Percentiles rank a stretch among this genome's conserved stretches.
Evolutionary conservation across 2,113 vertebrate genomes (phyloP).

Genomic region (Lepus americanus): DNA sequence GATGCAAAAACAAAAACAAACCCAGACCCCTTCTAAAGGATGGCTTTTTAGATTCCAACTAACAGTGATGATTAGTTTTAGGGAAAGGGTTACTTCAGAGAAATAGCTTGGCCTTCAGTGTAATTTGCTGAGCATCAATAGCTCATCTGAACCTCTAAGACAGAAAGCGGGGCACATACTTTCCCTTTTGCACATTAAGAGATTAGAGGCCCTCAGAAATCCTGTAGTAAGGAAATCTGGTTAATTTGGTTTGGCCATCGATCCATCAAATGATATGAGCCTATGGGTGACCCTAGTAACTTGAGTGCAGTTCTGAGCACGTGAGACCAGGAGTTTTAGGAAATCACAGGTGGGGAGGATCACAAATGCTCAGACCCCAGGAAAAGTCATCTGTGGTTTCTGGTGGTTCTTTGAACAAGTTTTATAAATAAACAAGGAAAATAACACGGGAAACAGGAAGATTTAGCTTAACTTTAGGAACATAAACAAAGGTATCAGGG

Average conservation of each 20-base stretch:
- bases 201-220: background rate
- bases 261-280: background rate
- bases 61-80: background rate
- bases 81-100: background rate
- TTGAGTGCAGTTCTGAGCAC: background rate
- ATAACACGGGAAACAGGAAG: background rate
- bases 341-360: background rate
- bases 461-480: background rate
- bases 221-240: background rate
- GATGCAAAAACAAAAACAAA: too few relatives aligned
- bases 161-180: background rate
- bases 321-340: rapidly evolving
- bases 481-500: background rate
- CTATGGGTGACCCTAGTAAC: background rate
- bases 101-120: background rate
- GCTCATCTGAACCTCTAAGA: background rate
- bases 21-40: background rate
- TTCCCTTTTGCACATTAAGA: background rate
- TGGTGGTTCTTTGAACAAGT: background rate
- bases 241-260: too few relatives aligned
- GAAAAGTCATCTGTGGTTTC: background rate
- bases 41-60: background rate
- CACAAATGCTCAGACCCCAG: background rate
- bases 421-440: background rate
- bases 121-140: background rate